Evolutionary conservation across 1,140 invertebrate genomes (phyloP), one percentile per base, ranked within the genome.

Genomic region (Muscidifurax raptorellus): DNA sequence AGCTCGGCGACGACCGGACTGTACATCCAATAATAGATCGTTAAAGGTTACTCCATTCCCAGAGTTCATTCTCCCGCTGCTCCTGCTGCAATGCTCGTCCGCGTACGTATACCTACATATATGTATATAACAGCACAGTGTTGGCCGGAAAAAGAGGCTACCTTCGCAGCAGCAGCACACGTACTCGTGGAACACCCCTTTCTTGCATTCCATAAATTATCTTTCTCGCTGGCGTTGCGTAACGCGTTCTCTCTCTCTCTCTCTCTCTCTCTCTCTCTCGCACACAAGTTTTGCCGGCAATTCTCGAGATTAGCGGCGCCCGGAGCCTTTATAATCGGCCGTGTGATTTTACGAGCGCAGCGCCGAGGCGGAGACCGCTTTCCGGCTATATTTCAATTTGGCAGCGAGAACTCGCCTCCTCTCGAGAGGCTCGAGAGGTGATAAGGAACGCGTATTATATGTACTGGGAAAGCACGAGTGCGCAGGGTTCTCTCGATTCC

Each of bases 341-440:
- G 5, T 47, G 36, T 47, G 40, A 69, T 47, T 71, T 80, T 71
- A 71, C n/a, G 59, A 67, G 28, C 59, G 5, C 22, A 59, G 52
- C 52, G 52, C 22, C 52, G 64, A 67, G 59, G 44, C 59, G 74
- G 44, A 40, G 40, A 27, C 40, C 36, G 40, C 22, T 76, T 40
- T n/a, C 22, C 74, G 59, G 30, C 77, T 79, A 40, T 79, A 79
- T 79, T 79, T 79, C 77, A 79, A 79, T 79, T 79, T 67, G 59
- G 59, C 30, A 40, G 59, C 28, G 77, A 15, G 59, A 22, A 59
- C 28, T 15, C 52, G 30, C 32, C 30, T 30, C 27, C 15, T 30
- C 25, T 12, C 1, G 13, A 52, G 64, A 25, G 64, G 2, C 64
- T 69, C 28, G 18, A 18, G 22, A n/a, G 52, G 52, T 59, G 52